These are phyloP conservation scores for Amblyopsis rosae DNA, from an alignment of 2,113 vertebrate genomes.

Conservation along the genomic window DNA sequence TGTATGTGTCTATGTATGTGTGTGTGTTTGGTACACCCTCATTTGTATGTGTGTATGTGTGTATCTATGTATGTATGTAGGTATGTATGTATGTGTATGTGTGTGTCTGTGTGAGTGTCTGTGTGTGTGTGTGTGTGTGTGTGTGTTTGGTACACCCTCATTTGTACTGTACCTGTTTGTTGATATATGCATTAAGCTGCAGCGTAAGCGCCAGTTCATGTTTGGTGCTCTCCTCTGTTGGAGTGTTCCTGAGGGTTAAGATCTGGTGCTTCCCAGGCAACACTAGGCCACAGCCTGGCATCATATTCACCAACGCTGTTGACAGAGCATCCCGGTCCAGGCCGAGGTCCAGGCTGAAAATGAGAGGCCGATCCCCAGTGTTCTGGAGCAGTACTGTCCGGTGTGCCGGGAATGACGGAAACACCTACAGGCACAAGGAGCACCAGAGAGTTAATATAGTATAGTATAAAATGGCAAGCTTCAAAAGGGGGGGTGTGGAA, in stretches of 20 bases:
- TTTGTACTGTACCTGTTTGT: conserved; percentile 84
- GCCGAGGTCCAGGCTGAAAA: conserved; percentile 74
- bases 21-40: too few relatives aligned
- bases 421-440: conserved; percentile 73
- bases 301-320: conserved; percentile 62
- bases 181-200: conserved; percentile 81
- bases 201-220: conserved; percentile 76
- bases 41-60: too few relatives aligned
- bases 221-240: conserved; percentile 62
- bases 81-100: background rate
- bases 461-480: too few relatives aligned
- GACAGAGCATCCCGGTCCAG: conserved; percentile 37
- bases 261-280: conserved; percentile 83
- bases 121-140: background rate
- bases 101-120: background rate
- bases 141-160: background rate
- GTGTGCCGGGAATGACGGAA: conserved; percentile 78
- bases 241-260: conserved; percentile 78
- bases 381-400: conserved; percentile 84
- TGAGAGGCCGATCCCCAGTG: conserved; percentile 73
- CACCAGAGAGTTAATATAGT: background rate
- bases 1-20: too few relatives aligned
- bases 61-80: too few relatives aligned
- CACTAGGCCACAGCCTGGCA: conserved; percentile 81
- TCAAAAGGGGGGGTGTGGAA: too few relatives aligned